phyloP scores from a whole-genome alignment of 1,140 invertebrate species.

The Acromyrmex heyeri region DNA sequence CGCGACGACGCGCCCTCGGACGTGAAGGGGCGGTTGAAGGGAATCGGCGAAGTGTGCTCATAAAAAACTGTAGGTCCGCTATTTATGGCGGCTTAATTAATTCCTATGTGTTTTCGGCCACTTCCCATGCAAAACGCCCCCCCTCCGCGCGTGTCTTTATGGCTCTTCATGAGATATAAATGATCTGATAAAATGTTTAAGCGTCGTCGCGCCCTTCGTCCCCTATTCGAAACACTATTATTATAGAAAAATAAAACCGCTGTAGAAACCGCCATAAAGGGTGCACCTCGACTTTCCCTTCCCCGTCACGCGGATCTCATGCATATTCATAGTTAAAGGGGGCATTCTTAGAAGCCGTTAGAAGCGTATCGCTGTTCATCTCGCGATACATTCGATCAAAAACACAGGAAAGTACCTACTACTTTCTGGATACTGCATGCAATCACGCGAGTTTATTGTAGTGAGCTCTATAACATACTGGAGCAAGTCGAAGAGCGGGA shows the following conservation, averaged over 20 bases:
- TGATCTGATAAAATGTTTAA: slow-evolving; percentile 83
- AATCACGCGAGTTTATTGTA: slow-evolving; percentile 1
- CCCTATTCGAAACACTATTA: slow-evolving; percentile 61
- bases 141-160: slow-evolving; percentile 76
- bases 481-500: no score
- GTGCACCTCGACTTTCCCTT: slow-evolving; percentile 22
- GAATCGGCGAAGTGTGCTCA: slow-evolving; percentile 60
- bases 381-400: slow-evolving; percentile 58
- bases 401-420: slow-evolving; percentile 11
- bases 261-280: slow-evolving; percentile 55
- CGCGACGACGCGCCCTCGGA: slow-evolving; percentile 32
- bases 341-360: slow-evolving; percentile 78
- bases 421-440: background rate
- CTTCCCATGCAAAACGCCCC: slow-evolving; percentile 80
- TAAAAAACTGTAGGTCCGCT: slow-evolving; percentile 74
- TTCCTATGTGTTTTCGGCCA: slow-evolving; percentile 79
- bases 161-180: slow-evolving; percentile 79
- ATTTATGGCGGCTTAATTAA: slow-evolving; percentile 82
- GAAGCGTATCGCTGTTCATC: slow-evolving; percentile 65
- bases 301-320: slow-evolving; percentile 70
- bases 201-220: slow-evolving; percentile 62
- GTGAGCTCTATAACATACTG: no score
- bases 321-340: slow-evolving; percentile 81
- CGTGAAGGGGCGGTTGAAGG: background rate
- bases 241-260: slow-evolving; percentile 75